Conservation (phyloP, 2,797 vertebrate species). For the Ataeniobius toweri region DNA sequence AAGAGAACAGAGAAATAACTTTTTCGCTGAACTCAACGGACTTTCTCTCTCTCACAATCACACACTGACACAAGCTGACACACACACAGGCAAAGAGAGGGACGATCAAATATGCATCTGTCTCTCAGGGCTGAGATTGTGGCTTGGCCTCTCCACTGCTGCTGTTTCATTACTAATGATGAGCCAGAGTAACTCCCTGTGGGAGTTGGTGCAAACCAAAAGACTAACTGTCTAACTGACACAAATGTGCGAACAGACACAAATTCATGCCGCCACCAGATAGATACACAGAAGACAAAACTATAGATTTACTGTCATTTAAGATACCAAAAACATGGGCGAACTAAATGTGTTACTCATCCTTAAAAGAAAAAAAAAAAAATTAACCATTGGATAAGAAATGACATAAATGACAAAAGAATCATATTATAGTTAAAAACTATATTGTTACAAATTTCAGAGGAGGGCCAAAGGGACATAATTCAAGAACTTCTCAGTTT, state of each 20-base stretch:
- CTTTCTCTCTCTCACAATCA: conserved; percentile 5
- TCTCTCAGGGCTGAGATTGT: conserved; percentile 56
- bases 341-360: neutral
- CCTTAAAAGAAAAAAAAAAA: neutral
- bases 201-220: conserved; percentile 52
- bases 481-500: too few relatives aligned
- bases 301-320: neutral
- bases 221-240: conserved; percentile 52
- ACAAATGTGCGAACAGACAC: conserved; percentile 28
- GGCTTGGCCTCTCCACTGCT: conserved; percentile 53
- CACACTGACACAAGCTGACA: neutral
- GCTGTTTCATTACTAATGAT: conserved; percentile 70
- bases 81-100: conserved; percentile 38
- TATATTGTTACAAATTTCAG: too few relatives aligned
- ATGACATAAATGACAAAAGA: neutral
- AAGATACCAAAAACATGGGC: neutral
- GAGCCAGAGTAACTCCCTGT: conserved; percentile 45
- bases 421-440: too few relatives aligned
- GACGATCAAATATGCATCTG: conserved; percentile 71
- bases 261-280: neutral
- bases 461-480: too few relatives aligned
- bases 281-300: neutral
- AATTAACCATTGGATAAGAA: neutral
- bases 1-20: conserved; percentile 40
- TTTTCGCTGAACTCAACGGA: conserved; percentile 33